Conservation (phyloP, 2,888 invertebrate genomes). For the Caenorhabditis imperialis region DNA sequence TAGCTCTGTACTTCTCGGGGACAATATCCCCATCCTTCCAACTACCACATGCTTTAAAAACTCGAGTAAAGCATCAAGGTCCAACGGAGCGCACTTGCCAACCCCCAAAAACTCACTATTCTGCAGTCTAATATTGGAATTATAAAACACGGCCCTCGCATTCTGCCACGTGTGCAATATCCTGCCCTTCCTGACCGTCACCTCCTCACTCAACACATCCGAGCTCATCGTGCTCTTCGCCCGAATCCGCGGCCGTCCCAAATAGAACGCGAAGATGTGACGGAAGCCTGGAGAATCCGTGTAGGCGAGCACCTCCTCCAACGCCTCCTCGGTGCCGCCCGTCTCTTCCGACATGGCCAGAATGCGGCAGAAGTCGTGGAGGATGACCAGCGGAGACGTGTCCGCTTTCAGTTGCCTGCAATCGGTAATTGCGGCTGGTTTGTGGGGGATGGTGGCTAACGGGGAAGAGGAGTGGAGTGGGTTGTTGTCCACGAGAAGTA, state of each 20-base stretch:
- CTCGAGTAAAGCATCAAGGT: too few species aligned
- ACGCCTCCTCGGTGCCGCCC: neutral
- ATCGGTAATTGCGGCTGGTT: too few species aligned
- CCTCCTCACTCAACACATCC: conserved; percentile 61
- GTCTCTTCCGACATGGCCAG: conserved; percentile 43
- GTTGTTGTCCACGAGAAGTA: too few species aligned
- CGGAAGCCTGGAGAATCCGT: conserved; percentile 47
- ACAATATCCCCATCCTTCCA: too few species aligned
- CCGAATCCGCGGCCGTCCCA: conserved; percentile 38
- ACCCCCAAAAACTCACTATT: conserved; percentile 54
- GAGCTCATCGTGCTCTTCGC: conserved; percentile 35
- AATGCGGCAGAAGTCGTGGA: conserved; percentile 50
- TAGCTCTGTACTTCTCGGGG: neutral
- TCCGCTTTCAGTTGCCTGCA: conserved; percentile 49
- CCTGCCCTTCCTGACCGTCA: conserved; percentile 57
- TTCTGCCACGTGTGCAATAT: conserved; percentile 61
- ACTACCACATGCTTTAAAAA: too few species aligned
- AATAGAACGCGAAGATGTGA: conserved; percentile 43
- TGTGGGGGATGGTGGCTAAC: too few species aligned
- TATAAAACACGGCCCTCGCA: conserved; percentile 58
- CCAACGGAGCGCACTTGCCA: too few species aligned
- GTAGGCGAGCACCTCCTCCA: conserved; percentile 38
- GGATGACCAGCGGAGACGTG: conserved; percentile 41
- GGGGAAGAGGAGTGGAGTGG: too few species aligned
- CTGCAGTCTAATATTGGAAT: conserved; percentile 61